Evolutionary conservation across 2,113 vertebrate species (phyloP).

Genomic region (Pampusana beccarii): DNA sequence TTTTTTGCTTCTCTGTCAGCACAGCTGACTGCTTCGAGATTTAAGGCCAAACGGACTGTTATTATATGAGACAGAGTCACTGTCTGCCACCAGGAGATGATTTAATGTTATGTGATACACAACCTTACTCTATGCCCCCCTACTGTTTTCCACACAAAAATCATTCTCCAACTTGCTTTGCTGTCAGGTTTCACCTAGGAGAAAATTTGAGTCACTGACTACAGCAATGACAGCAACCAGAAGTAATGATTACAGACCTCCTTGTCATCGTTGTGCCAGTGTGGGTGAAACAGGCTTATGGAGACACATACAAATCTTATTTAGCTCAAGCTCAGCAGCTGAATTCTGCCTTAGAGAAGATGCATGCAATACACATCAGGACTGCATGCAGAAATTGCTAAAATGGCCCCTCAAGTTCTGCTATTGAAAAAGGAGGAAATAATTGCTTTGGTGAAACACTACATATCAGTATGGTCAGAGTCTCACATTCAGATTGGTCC

Average conservation of each 20-base stretch:
- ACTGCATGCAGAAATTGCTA: neutral
- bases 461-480: neutral
- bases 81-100: slow-evolving; percentile 66
- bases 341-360: neutral
- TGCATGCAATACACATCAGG: neutral
- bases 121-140: slow-evolving; percentile 52
- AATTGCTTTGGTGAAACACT: neutral
- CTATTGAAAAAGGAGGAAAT: neutral
- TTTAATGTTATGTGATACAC: slow-evolving; percentile 68
- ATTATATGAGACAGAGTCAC: slow-evolving; percentile 63
- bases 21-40: slow-evolving; percentile 45
- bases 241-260: slow-evolving; percentile 49
- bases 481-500: neutral
- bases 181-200: slow-evolving; percentile 58
- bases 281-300: neutral
- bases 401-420: neutral
- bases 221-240: slow-evolving; percentile 39
- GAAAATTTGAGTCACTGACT: slow-evolving; percentile 45
- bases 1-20: slow-evolving; percentile 37
- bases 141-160: slow-evolving; percentile 57
- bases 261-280: neutral
- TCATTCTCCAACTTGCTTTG: slow-evolving; percentile 35
- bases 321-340: neutral
- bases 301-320: neutral
- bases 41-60: slow-evolving; percentile 44